Evolutionary conservation across 2,113 vertebrate species (phyloP), one percentile per base, ranked within the genome.

Genomic region (Alethe diademata): DNA sequence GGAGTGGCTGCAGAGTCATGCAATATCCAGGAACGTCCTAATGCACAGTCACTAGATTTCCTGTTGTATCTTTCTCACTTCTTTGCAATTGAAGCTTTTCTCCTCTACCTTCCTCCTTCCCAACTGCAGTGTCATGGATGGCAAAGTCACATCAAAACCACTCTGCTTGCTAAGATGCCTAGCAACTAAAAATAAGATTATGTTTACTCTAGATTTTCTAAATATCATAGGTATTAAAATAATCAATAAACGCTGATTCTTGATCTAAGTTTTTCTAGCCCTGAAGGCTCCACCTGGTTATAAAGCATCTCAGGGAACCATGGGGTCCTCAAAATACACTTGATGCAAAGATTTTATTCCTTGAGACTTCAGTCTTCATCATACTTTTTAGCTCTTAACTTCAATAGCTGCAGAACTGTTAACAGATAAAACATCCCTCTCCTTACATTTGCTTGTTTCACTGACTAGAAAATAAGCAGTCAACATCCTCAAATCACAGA

Each of bases 281-380:
- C 53, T 57, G 42, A 86, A 54, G 47, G 8, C 38, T 50, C 47
- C n/a, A 56, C 18, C 29, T n/a, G 14, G n/a, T 42, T 47, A 33
- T 10, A 73, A 47, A 47, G 24, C 53, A 64, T 25, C 60, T 69
- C 40, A 53, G 28, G 20, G 29, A 65, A 61, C 36, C 2, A 1
- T 0, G 9, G 76, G 6, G 11, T 29, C 23, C 66, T 73, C 71
- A 76, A 72, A 93, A 72, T 38, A 79, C 54, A 75, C 50, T 50
- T 35, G n/a, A 82, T 14, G 18, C n/a, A n/a, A 42, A 84, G n/a
- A 36, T 17, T 67, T 78, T 5, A 19, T 4, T 62, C 43, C 31
- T 64, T 11, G 0, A 8, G n/a, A 64, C 9, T 54, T 16, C 0
- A 9, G 16, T 10, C 24, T 31, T 71, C 8, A 3, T 19, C 65